Evolutionary conservation across 1,140 invertebrate species (phyloP).

Genomic region (Sminthurinus signatus): DNA sequence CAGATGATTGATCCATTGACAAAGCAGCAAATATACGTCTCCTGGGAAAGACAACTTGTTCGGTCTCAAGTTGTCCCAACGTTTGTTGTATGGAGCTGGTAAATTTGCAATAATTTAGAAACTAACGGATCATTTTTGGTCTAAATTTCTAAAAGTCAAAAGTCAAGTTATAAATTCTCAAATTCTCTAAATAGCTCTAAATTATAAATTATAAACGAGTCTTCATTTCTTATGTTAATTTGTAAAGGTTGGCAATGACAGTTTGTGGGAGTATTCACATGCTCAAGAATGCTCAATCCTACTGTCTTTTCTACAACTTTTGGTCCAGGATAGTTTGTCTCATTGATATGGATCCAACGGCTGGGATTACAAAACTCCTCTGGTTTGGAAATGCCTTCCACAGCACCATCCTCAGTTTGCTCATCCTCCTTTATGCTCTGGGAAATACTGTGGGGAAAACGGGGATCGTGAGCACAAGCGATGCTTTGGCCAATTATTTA

Average conservation of each 20-base stretch:
- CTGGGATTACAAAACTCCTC: background rate
- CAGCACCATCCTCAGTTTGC: background rate
- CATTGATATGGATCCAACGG: background rate
- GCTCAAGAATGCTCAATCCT: background rate
- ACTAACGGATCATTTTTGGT: no score
- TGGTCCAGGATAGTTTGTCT: background rate
- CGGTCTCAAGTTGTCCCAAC: background rate
- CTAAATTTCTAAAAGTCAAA: background rate
- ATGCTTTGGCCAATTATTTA: background rate
- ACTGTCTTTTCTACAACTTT: background rate
- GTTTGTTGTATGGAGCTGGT: constrained; percentile 3
- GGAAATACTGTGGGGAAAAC: background rate
- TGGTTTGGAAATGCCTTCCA: background rate
- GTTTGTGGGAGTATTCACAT: background rate
- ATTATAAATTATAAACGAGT: background rate
- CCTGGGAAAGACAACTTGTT: background rate
- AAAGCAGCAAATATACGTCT: background rate
- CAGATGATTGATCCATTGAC: background rate
- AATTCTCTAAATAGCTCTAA: background rate
- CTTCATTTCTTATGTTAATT: no score
- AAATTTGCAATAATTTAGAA: no score
- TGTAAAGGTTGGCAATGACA: background rate
- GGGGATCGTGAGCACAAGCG: background rate
- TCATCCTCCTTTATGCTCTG: background rate
- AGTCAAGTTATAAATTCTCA: background rate